Evolutionary conservation across 2,113 vertebrate species (phyloP).

Genomic region (Pogona vitticeps): DNA sequence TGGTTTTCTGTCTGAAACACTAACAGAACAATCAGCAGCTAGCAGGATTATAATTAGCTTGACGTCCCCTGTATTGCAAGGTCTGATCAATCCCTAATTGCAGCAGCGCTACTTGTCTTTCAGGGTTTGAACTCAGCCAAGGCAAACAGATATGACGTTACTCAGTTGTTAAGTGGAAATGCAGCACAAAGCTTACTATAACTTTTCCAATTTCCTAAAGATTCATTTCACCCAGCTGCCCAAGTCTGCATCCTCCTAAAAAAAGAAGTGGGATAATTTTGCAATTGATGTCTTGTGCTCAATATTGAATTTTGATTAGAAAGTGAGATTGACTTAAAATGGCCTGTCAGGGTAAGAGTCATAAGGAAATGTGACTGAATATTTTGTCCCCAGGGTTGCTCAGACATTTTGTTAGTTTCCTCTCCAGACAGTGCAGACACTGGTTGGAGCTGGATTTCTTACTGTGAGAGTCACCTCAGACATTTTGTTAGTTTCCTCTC

Average conservation of each 20-base stretch:
- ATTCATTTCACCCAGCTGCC: slow-evolving; percentile 29
- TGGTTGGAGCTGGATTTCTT: too few relatives aligned
- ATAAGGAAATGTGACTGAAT: not conserved
- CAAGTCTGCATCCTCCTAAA: not conserved
- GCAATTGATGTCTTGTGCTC: not conserved
- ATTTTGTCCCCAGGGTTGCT: not conserved
- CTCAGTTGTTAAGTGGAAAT: slow-evolving; percentile 45
- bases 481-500: too few relatives aligned
- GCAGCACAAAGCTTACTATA: slow-evolving; percentile 32
- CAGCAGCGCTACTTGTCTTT: slow-evolving; percentile 44
- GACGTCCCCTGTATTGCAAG: slow-evolving; percentile 46
- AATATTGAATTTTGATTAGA: slow-evolving; percentile 30
- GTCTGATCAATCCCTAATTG: slow-evolving; percentile 43
- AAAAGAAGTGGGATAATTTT: slow-evolving; percentile 20
- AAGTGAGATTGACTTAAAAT: slow-evolving; percentile 22
- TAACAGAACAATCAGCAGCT: not conserved
- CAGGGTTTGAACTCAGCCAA: slow-evolving; percentile 24
- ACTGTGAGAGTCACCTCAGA: too few relatives aligned
- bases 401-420: not conserved
- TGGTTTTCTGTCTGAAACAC: not conserved
- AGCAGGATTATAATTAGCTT: slow-evolving; percentile 32
- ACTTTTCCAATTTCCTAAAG: slow-evolving; percentile 19
- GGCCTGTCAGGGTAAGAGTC: slow-evolving; percentile 21
- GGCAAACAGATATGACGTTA: slow-evolving; percentile 36
- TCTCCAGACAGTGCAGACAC: too few relatives aligned